Percentiles rank a stretch among this genome's conserved stretches.
Conservation (phyloP, 1,140 invertebrate species). For the Branchinecta lynchi region DNA sequence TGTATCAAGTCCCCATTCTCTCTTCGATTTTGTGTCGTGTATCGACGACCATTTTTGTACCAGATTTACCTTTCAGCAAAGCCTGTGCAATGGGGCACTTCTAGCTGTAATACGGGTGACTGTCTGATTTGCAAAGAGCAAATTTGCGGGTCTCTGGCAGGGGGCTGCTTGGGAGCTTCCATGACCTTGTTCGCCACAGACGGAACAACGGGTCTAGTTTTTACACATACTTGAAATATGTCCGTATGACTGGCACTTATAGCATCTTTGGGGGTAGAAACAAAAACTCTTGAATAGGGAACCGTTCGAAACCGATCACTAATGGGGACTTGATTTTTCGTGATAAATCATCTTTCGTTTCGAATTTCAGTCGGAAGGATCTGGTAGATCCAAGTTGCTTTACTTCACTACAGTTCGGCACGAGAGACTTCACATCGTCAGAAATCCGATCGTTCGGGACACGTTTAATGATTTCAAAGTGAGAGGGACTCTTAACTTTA, state of each 20-base stretch:
- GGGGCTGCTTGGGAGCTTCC: slow-evolving; percentile 2
- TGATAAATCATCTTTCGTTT: slow-evolving; percentile 2
- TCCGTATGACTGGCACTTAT: not conserved
- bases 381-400: not conserved
- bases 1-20: no score
- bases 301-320: slow-evolving; percentile 4
- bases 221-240: slow-evolving; percentile 6
- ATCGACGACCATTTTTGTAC: no score
- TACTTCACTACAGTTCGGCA: slow-evolving; percentile 1
- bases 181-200: not conserved
- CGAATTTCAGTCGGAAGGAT: slow-evolving; percentile 6
- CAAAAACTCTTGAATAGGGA: slow-evolving; percentile 9
- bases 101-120: not conserved
- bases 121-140: slow-evolving; percentile 1
- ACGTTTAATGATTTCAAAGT: slow-evolving; percentile 7
- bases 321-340: slow-evolving; percentile 1
- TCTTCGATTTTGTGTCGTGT: no score
- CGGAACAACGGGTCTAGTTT: slow-evolving; percentile 4
- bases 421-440: not conserved
- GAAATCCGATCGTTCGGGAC: not conserved
- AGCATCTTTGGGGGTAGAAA: slow-evolving; percentile 5
- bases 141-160: no score
- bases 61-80: slow-evolving; percentile 1
- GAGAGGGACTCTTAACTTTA: no score
- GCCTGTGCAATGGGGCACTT: slow-evolving; percentile 4